These are phyloP conservation scores for Laothoe populi DNA, from an alignment of 2,888 invertebrate species.

Conservation along the genomic window DNA sequence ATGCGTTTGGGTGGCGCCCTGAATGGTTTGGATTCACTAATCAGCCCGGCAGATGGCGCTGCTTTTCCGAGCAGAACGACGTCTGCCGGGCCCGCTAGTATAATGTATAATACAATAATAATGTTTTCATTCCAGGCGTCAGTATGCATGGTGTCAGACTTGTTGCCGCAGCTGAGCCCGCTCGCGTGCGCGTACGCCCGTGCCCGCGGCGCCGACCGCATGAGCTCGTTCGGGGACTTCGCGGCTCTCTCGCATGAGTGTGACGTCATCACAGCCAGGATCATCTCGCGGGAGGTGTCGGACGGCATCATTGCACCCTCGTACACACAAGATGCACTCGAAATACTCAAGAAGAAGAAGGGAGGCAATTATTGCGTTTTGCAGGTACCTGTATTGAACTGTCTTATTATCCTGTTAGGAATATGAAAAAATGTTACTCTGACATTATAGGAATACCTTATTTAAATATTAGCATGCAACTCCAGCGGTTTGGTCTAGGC, in stretches of 20 bases:
- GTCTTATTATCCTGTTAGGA: no score
- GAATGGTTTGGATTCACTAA: no score
- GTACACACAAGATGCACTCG: constrained; percentile 92
- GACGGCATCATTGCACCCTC: constrained; percentile 99
- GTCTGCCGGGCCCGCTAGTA: no score
- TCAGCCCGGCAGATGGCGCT: no score
- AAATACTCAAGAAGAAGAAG: constrained; percentile 96
- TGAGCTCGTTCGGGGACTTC: constrained; percentile 99
- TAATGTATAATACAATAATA: no score
- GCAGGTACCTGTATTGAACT: constrained; percentile 79
- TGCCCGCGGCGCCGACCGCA: constrained; percentile 98
- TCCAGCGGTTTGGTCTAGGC: no score
- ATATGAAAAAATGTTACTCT: no score
- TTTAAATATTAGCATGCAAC: no score
- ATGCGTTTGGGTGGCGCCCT: no score
- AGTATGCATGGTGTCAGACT: constrained; percentile 96
- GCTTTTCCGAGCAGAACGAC: no score
- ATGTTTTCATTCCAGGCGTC: constrained; percentile 85
- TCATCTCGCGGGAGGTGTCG: constrained; percentile 97
- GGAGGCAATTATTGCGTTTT: constrained; percentile 96
- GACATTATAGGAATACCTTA: no score
- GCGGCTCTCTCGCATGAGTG: constrained; percentile 96
- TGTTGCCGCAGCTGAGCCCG: constrained; percentile 89
- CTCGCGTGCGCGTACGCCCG: constrained; percentile 96
- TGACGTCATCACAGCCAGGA: constrained; percentile 94